Percentiles rank a stretch among this genome's conserved stretches.
Conservation (phyloP, 2,888 invertebrate species). For the Ischnus inquisitorius region DNA sequence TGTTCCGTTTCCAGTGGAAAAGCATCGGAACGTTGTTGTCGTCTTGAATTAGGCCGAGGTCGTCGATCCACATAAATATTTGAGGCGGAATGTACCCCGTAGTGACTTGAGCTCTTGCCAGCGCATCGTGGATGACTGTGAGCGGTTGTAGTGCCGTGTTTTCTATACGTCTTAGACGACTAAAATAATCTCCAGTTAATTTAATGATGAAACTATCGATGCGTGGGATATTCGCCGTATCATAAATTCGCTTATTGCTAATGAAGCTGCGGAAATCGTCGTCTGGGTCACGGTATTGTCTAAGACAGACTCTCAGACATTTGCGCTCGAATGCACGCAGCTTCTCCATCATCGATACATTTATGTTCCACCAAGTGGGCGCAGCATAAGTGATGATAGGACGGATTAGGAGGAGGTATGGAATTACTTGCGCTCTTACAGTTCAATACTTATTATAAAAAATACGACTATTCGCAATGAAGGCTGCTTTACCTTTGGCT, state of each 20-base stretch:
- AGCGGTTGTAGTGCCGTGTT: too few relatives aligned
- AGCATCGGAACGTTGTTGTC: not conserved
- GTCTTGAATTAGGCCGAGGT: not conserved
- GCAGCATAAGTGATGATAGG: conserved; percentile 9
- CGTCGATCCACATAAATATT: not conserved
- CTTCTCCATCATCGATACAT: conserved; percentile 3
- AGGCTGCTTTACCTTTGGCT: conserved; percentile 4
- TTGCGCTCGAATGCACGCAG: not conserved
- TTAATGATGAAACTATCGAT: not conserved
- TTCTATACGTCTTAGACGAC: not conserved
- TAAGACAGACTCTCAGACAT: not conserved
- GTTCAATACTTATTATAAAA: not conserved
- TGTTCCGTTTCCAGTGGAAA: not conserved
- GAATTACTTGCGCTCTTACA: not conserved
- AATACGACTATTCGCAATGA: not conserved
- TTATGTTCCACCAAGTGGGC: conserved; percentile 12
- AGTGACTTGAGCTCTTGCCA: not conserved
- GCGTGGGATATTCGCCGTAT: not conserved
- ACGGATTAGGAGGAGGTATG: not conserved
- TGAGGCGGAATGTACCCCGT: not conserved
- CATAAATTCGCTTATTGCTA: not conserved
- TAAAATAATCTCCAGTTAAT: not conserved
- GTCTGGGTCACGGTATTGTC: not conserved
- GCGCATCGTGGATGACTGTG: too few relatives aligned
- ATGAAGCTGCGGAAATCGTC: not conserved